Evolutionary conservation across 2,113 vertebrate genomes (phyloP).

Genomic region (Phaetusa simplex): DNA sequence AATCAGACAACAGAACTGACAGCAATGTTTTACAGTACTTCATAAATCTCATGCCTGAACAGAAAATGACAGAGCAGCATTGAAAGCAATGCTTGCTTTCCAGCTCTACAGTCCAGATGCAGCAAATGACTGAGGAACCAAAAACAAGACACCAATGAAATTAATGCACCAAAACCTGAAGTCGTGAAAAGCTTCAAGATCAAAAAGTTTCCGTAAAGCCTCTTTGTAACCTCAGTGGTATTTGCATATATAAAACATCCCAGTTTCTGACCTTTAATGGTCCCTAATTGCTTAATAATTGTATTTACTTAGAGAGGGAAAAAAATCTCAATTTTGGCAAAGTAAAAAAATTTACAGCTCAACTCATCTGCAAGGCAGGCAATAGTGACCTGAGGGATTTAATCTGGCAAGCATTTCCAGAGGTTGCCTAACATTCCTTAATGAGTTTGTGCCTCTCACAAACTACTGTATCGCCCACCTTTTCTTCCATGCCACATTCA

Average conservation of each 20-base stretch:
- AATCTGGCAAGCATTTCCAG: background rate
- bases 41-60: constrained; percentile 8
- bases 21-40: background rate
- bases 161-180: background rate
- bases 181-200: background rate
- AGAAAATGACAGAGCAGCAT: background rate
- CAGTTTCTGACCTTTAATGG: background rate
- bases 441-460: background rate
- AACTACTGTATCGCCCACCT: background rate
- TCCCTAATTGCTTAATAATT: background rate
- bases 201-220: background rate
- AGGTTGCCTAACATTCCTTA: background rate
- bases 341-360: background rate
- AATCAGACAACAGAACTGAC: constrained; percentile 18
- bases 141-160: background rate
- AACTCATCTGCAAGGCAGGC: background rate
- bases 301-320: background rate
- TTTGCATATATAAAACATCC: background rate
- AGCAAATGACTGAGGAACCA: background rate
- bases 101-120: background rate
- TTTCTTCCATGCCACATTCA: background rate
- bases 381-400: background rate
- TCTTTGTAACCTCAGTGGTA: background rate
- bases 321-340: background rate
- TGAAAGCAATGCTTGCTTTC: background rate